Base-by-base conservation (phyloP, 2,797 vertebrate genomes). In the Mastacembelus armatus region DNA sequence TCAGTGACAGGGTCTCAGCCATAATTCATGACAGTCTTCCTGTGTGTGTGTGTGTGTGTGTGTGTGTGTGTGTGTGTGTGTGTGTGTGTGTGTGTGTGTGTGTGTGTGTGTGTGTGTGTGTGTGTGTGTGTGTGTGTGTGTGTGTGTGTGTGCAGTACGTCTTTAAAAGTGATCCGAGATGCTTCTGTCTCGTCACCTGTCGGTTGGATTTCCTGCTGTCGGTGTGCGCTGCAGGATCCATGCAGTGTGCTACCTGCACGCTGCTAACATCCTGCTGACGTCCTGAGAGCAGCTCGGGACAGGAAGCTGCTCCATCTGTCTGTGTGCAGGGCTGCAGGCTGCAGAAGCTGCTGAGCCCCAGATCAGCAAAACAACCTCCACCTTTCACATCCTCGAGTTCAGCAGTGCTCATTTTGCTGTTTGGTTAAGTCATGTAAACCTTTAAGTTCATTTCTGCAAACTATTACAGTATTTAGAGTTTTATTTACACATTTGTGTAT, bases 11-110 rank as follows among this genome's bases (percentile, higher is more conserved):
- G 12, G 35, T 43, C 58, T 75, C 64, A 82, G 82, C 27, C 77
- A 84, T 86, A 81, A 88, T 85, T 85, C 70, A 86, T 78, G 84
- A 55, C 7, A 7, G 24, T 21, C 49, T 11, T 0, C 16, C 0
- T 52, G 49, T 40, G 15, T 32, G 22, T 45, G 24, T 58, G 44
- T 15, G 63, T 26, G 29, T n/a, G n/a, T 52, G 49, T 40, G 15
- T 32, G 22, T 45, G 24, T 58, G 44, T 15, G 63, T 26, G 29
- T 52, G 49, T 40, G 15, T 32, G 22, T 45, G 24, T 58, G 44
- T 15, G 63, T 26, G 29, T 52, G 49, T 40, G 15, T 32, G 22
- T 45, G 24, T 58, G 44, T 15, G 63, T 26, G 29, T 52, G 49
- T 40, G 15, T 32, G 22, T 45, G 24, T 58, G 44, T 15, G 63